A percentile compares a stretch with the other conserved stretches of the same genome.
Evolutionary conservation across 2,888 invertebrate genomes (phyloP).

Genomic region (Idaea aversata): DNA sequence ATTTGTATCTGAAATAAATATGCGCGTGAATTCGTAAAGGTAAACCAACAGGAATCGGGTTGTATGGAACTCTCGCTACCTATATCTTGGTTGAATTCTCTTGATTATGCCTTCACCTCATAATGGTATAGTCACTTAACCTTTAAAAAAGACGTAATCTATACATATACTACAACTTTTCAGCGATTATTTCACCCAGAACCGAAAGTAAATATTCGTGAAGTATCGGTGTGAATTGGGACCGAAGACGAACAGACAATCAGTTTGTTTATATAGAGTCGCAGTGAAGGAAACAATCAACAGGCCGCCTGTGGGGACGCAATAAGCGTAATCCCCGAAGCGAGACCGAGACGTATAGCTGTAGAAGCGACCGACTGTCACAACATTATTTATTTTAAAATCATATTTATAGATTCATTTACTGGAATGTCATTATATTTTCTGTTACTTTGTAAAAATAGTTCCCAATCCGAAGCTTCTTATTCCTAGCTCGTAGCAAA

Average conservation of each 20-base stretch:
- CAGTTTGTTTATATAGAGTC: constrained; percentile 67
- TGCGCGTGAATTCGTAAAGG: too few relatives aligned
- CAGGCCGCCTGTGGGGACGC: constrained; percentile 60
- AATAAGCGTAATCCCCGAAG: constrained; percentile 70
- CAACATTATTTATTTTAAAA: background rate
- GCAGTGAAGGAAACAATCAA: constrained; percentile 65
- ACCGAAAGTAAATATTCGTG: background rate
- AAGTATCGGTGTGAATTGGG: constrained; percentile 26
- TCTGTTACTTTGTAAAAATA: background rate
- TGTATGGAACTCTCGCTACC: too few relatives aligned
- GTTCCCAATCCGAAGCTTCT: background rate
- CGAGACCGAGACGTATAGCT: constrained; percentile 36
- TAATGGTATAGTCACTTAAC: constrained; percentile 24
- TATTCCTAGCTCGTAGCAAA: background rate
- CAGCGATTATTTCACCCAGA: background rate
- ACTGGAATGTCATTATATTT: background rate
- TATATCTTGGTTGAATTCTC: too few relatives aligned
- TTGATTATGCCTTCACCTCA: constrained; percentile 6
- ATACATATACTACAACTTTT: background rate
- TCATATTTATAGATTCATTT: background rate
- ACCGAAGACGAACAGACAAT: constrained; percentile 54
- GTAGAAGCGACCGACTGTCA: constrained; percentile 34
- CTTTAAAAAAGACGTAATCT: constrained; percentile 7
- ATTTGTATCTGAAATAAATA: too few relatives aligned
- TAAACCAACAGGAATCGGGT: too few relatives aligned